phyloP scores from a whole-genome alignment of 2,113 vertebrate genomes.

The Heptranchias perlo region DNA sequence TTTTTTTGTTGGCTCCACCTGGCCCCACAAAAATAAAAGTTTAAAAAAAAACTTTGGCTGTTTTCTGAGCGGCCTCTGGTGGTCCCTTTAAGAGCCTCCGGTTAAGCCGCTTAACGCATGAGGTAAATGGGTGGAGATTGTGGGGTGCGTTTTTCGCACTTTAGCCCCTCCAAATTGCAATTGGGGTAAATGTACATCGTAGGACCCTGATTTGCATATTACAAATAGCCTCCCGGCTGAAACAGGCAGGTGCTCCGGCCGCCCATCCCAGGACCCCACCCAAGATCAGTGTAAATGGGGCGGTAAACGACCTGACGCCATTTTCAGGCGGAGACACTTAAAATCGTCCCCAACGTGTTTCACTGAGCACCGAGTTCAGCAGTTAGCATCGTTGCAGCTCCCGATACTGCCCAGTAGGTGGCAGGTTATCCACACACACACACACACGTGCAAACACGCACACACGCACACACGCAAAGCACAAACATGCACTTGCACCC shows the following conservation, averaged over 20 bases:
- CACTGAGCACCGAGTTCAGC: background rate
- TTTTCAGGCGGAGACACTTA: no score
- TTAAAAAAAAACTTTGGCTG: background rate
- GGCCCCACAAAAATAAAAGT: background rate
- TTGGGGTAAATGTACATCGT: background rate
- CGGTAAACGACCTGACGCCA: no score
- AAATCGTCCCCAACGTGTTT: background rate
- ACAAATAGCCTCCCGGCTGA: no score
- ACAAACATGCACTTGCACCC: no score
- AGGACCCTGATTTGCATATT: no score
- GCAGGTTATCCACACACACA: background rate
- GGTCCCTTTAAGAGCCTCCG: background rate
- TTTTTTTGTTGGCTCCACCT: background rate
- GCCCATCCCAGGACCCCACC: no score
- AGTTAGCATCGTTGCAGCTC: background rate
- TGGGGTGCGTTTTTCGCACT: background rate
- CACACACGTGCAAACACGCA: background rate
- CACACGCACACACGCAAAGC: no score
- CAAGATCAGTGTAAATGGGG: no score
- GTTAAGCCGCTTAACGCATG: background rate
- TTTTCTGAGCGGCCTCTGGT: background rate
- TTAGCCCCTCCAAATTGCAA: background rate
- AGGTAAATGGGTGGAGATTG: background rate
- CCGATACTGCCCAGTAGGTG: background rate
- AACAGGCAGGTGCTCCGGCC: no score